phyloP scores from a whole-genome alignment of 2,888 invertebrate genomes.

The Encarsia formosa region DNA sequence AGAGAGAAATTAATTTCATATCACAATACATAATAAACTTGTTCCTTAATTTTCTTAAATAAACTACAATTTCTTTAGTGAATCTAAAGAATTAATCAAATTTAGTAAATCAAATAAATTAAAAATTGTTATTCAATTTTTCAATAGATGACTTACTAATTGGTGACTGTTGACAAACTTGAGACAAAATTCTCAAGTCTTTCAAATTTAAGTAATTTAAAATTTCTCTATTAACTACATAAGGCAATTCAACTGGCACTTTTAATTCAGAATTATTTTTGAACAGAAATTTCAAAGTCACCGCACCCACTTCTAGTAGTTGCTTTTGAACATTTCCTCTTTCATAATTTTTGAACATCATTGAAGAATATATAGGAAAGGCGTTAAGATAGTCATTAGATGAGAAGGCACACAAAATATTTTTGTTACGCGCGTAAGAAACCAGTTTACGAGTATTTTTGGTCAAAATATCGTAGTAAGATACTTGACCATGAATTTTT shows the following conservation, averaged over 20 bases:
- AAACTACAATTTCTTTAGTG: no score
- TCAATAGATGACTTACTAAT: constrained; percentile 4
- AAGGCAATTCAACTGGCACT: constrained; percentile 22
- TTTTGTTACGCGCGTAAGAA: constrained; percentile 19
- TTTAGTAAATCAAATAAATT: no score
- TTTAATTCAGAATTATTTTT: constrained; percentile 14
- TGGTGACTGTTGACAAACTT: constrained; percentile 7
- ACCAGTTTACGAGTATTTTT: constrained; percentile 21
- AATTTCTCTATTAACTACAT: constrained; percentile 22
- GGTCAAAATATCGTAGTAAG: constrained; percentile 19
- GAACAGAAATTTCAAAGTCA: constrained; percentile 18
- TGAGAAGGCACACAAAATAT: constrained; percentile 18
- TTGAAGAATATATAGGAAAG: constrained; percentile 20
- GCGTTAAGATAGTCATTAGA: constrained; percentile 15
- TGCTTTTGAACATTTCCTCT: constrained; percentile 16
- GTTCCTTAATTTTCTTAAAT: constrained; percentile 8
- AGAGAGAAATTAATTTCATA: constrained; percentile 18
- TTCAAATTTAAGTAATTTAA: constrained; percentile 21
- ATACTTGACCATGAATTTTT: constrained; percentile 16
- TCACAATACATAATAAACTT: constrained; percentile 18
- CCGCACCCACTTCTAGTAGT: constrained; percentile 15
- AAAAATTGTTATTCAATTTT: constrained; percentile 6
- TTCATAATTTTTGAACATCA: constrained; percentile 18
- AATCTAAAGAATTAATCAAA: no score
- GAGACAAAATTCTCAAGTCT: constrained; percentile 18